Percentiles rank a stretch among this genome's conserved stretches.
Conservation (phyloP, 2,797 vertebrate species). For the Sebastes trivittatus region DNA sequence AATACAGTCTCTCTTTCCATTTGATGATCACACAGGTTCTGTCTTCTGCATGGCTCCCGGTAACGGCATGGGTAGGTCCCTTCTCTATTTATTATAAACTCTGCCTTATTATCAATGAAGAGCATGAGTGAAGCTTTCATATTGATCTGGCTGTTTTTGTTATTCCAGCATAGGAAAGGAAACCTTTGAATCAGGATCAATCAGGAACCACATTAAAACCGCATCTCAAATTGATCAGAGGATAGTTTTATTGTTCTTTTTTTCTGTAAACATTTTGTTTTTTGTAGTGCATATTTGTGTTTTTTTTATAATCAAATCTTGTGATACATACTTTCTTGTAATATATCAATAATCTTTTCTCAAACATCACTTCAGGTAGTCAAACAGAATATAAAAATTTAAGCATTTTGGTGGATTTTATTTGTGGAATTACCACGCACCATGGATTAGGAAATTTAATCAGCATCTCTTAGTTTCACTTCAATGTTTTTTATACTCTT, state of each 20-base stretch:
- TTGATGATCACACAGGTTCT: conserved; percentile 93
- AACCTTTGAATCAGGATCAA: background rate
- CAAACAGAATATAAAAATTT: conserved; percentile 19
- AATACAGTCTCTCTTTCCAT: conserved; percentile 86
- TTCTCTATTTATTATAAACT: conserved; percentile 58
- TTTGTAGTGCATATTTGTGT: conserved; percentile 6
- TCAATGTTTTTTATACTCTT: background rate
- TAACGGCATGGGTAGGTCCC: conserved; percentile 97
- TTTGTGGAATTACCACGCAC: conserved; percentile 30
- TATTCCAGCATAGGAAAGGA: background rate
- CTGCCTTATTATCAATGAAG: background rate
- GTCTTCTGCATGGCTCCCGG: conserved; percentile 99
- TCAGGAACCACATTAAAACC: background rate
- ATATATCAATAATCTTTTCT: background rate
- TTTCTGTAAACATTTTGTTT: background rate
- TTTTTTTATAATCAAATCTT: background rate
- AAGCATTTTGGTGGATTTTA: conserved; percentile 32
- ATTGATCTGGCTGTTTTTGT: background rate
- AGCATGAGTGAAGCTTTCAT: background rate
- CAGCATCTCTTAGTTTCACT: conserved; percentile 60
- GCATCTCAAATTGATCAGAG: conserved; percentile 31
- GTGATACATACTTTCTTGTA: background rate
- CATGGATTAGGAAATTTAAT: conserved; percentile 72
- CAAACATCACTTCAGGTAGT: background rate
- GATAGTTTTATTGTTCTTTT: background rate